Conservation (phyloP, 92 coral and sea anemone genomes). For the Micromussa lordhowensis region DNA sequence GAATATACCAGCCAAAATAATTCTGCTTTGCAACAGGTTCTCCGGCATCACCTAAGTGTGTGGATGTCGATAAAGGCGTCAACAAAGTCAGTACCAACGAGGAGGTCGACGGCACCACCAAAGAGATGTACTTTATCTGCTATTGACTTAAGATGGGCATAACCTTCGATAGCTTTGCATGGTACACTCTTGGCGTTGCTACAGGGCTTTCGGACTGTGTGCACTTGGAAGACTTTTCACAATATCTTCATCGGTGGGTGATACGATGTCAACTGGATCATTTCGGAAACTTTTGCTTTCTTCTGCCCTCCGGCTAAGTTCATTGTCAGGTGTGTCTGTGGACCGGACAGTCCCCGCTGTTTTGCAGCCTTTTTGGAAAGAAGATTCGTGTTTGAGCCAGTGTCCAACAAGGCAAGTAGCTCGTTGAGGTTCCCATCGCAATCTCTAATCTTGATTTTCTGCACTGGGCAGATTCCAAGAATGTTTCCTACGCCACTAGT, state of each 20-base stretch:
- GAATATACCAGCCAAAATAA: too few relatives aligned
- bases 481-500: neutral
- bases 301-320: conserved; percentile 45
- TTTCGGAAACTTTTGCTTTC: too few relatives aligned
- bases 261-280: conserved; percentile 29
- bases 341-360: conserved; percentile 41
- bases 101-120: too few relatives aligned
- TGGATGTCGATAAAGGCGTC: too few relatives aligned
- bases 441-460: conserved; percentile 59
- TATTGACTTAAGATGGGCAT: too few relatives aligned
- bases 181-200: neutral
- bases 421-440: conserved; percentile 55
- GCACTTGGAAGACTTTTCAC: conserved; percentile 39
- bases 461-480: conserved; percentile 72
- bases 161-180: too few relatives aligned
- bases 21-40: too few relatives aligned
- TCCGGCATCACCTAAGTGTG: too few relatives aligned
- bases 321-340: conserved; percentile 68
- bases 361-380: conserved; percentile 41
- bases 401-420: conserved; percentile 63
- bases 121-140: too few relatives aligned
- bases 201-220: neutral
- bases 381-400: conserved; percentile 43
- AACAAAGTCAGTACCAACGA: too few relatives aligned
- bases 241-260: conserved; percentile 63